Base-by-base conservation (phyloP, 2,797 vertebrate species). In the Girardinus metallicus region DNA sequence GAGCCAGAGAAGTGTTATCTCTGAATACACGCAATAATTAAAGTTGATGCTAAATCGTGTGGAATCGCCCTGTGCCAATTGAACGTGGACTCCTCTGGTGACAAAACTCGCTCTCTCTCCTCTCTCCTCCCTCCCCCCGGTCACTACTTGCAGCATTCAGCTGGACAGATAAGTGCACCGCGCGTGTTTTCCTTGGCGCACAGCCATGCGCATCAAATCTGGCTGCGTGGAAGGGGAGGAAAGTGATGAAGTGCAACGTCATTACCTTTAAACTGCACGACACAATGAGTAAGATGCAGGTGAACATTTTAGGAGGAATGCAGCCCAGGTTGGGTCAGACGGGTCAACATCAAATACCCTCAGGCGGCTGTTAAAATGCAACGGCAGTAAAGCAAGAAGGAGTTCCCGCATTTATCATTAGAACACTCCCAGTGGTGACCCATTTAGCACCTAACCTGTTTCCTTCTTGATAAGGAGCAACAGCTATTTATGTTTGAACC, bases 391-490 rank as follows among this genome's bases (percentile, higher is more conserved):
- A 68, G 43, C 12, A 51, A 4, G 18, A 21, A 7, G 43, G 8
- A 11, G 49, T 74, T 73, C 15, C 16, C 8, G 16, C 71, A 21
- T 79, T 80, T 83, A 78, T 76, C 80, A 86, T 51, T 72, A 46
- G 77, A 80, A 70, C 43, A 70, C 76, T 87, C 83, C 82, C 81
- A 70, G 66, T 43, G 23, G 23, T 70, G 39, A 70, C 66, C 66
- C 39, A 43, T 43, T 70, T 70, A 70, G 39, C 23, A 82, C 71
- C 85, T 82, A 90, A 92, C 84, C 90, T 92, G 93, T 90, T 93
- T 94, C 94, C 93, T 87, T 78, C 86, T 85, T 88, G 93, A 94
- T 94, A 94, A 95, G 88, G 71, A 84, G 73, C 76, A 77, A 85
- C 89, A 91, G 87, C 80, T 83, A 83, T 73, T 73, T 80, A 70